A percentile compares a stretch with the other conserved stretches of the same genome.
Conservation (phyloP, 1,140 invertebrate genomes). For the Notospermus geniculatus region DNA sequence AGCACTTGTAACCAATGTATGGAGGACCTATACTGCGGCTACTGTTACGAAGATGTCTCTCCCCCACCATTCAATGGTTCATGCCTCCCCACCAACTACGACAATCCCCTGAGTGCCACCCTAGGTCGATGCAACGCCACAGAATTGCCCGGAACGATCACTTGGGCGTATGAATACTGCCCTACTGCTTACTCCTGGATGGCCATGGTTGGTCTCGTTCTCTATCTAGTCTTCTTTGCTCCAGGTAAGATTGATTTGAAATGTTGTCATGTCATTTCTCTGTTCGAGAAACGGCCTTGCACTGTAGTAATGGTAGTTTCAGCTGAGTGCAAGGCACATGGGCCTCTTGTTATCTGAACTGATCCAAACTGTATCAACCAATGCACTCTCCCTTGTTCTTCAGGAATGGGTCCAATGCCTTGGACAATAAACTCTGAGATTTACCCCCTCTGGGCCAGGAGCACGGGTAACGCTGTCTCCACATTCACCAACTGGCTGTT, state of each 20-base stretch:
- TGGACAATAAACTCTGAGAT: conserved; percentile 70
- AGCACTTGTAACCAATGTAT: conserved; percentile 58
- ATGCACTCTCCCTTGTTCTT: conserved; percentile 14
- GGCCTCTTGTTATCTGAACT: too few species aligned
- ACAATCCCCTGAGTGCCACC: conserved; percentile 39
- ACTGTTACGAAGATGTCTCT: conserved; percentile 54
- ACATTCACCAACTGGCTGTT: conserved; percentile 65
- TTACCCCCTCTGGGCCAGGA: conserved; percentile 65
- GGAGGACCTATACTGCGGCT: conserved; percentile 56
- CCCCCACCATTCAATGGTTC: conserved; percentile 35
- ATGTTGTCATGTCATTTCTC: too few species aligned
- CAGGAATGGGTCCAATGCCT: conserved; percentile 66
- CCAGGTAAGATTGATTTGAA: too few species aligned
- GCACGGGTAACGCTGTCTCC: conserved; percentile 61
- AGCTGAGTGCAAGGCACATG: too few species aligned
- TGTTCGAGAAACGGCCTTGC: too few species aligned
- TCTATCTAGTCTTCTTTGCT: conserved; percentile 61
- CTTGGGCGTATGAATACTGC: conserved; percentile 59
- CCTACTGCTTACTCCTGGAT: conserved; percentile 60
- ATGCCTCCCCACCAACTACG: conserved; percentile 42
- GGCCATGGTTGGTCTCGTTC: conserved; percentile 58
- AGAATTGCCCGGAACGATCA: conserved; percentile 23
- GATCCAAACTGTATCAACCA: too few species aligned
- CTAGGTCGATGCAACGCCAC: conserved; percentile 36
- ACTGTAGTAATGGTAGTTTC: too few species aligned